Evolutionary conservation across 2,888 invertebrate species (phyloP), one percentile per base, ranked within the genome.

Genomic region (Caenorhabditis virilis): DNA sequence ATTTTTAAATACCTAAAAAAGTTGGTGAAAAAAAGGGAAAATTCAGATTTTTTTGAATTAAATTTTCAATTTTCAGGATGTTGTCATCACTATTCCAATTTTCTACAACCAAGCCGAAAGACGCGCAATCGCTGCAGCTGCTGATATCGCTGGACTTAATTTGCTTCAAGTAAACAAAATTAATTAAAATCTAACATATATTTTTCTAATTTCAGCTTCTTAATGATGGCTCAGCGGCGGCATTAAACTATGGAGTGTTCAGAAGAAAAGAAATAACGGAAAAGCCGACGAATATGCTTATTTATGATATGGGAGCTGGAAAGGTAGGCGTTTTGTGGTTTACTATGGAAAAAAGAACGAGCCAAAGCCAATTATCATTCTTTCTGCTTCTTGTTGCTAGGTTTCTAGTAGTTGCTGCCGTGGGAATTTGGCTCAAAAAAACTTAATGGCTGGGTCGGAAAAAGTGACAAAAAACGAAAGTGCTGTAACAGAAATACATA

Each of bases 221-320:
- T 77, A 95, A 94, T 82, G 93, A 94, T 82, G 94, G 97, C 83
- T 91, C 94, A 7, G 97, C 94, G 2, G 92, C 95, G 49, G 97
- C 94, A 2, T 88, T 99, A 53, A 97, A 98, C 86, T 98, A 95
- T 85, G 98, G 97, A 2, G 94, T 94, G 56, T 94, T 93, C 85
- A 87, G 92, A 72, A 87, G 91, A 2, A 91, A 95, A 86, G 92
- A 93, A 84, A 72, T 75, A 41, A 72, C 67, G 0, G 72, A 74
- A 22, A 61, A 65, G 41, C 63, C 74, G n/a, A 61, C 49, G 27
- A 66, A 69, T 36, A 90, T 93, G 33, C 87, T 99, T 86, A 94
- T 99, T 86, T 98, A 93, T 83, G 98, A 99, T 83, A 94, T 98
- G 93, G 98, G 98, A 7, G 92, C 98, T 0, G 89, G 90, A 7